phyloP scores from a whole-genome alignment of 2,888 invertebrate species.

The Callosobruchus maculatus region DNA sequence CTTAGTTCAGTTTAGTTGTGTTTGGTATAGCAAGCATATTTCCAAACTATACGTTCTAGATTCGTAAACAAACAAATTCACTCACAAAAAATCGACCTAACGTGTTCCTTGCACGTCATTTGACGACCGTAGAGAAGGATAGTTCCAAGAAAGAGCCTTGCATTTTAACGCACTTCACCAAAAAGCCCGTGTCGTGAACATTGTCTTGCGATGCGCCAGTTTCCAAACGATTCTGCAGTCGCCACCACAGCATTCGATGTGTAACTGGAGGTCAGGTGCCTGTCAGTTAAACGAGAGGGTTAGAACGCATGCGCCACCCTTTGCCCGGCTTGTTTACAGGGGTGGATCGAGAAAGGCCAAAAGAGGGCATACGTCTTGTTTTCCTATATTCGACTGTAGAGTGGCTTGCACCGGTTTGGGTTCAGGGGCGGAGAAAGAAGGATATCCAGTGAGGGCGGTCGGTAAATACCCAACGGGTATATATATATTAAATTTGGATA shows the following conservation, averaged over 20 bases:
- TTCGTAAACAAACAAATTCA: not conserved
- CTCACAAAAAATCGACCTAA: not conserved
- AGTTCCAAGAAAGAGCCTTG: not conserved
- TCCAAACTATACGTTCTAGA: not conserved
- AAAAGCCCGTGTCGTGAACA: not conserved
- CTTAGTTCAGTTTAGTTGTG: too few relatives aligned
- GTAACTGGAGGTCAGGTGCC: not conserved
- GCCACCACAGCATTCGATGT: not conserved
- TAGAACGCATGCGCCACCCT: not conserved
- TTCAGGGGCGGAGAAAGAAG: too few relatives aligned
- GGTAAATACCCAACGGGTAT: too few relatives aligned
- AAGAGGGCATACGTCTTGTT: too few relatives aligned
- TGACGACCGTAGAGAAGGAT: not conserved
- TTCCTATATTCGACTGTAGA: too few relatives aligned
- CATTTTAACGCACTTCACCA: not conserved
- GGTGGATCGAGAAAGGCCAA: not conserved
- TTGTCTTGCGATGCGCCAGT: not conserved
- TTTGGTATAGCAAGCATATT: not conserved
- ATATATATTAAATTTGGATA: too few relatives aligned
- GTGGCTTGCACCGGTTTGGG: too few relatives aligned
- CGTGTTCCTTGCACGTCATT: not conserved
- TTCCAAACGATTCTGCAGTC: not conserved
- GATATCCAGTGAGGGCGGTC: too few relatives aligned
- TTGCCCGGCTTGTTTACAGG: not conserved
- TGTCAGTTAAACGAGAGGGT: not conserved